Conservation (phyloP, 2,888 invertebrate genomes). For the Eupithecia abbreviata region DNA sequence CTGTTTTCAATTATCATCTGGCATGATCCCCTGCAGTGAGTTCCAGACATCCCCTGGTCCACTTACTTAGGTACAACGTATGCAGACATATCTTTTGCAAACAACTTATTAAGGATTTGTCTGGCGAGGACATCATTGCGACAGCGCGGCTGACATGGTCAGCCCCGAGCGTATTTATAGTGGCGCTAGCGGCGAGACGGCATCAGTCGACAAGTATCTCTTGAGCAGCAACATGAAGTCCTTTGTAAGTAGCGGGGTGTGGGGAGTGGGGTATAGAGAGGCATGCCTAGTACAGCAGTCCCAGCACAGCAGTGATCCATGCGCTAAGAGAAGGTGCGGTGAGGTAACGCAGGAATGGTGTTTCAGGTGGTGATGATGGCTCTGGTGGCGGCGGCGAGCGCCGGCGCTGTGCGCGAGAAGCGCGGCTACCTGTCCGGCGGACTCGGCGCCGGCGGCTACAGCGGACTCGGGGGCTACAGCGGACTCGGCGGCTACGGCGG, state of each 20-base stretch:
- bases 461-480: slow-evolving; percentile 24
- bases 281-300: slow-evolving; percentile 14
- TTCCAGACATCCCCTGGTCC: too few species aligned
- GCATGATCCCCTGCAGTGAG: too few species aligned
- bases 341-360: slow-evolving; percentile 9
- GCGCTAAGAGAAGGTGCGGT: neutral
- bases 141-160: too few species aligned
- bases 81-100: too few species aligned
- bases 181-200: neutral
- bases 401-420: slow-evolving; percentile 45
- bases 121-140: too few species aligned
- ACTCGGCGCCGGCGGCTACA: slow-evolving; percentile 33
- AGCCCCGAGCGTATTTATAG: slow-evolving; percentile 27
- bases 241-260: slow-evolving; percentile 25
- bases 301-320: neutral
- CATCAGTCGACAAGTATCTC: neutral
- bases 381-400: slow-evolving; percentile 41
- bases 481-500: slow-evolving; percentile 22
- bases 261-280: neutral
- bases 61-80: too few species aligned
- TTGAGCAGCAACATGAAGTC: slow-evolving; percentile 35
- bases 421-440: slow-evolving; percentile 40
- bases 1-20: too few species aligned
- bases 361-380: slow-evolving; percentile 45
- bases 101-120: too few species aligned